Conservation (phyloP, 1,140 invertebrate species). For the Conus betulinus region DNA sequence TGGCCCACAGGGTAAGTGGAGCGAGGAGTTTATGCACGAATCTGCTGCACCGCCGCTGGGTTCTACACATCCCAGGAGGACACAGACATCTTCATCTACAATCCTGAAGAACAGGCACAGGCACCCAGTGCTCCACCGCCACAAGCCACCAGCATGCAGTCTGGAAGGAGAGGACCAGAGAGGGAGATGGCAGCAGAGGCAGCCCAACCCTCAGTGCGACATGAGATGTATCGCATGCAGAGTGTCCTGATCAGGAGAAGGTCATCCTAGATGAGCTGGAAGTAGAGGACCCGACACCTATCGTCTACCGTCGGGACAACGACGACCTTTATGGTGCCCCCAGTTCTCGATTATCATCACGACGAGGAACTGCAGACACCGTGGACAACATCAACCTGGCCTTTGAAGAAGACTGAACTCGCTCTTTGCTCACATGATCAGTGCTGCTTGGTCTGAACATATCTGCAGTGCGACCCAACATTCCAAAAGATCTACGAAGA, state of each 20-base stretch:
- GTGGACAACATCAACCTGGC: conserved; percentile 25
- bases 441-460: too few relatives aligned
- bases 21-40: neutral
- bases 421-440: neutral
- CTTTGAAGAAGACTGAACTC: neutral
- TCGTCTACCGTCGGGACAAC: conserved; percentile 16
- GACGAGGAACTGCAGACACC: neutral
- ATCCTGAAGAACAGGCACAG: neutral
- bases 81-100: neutral
- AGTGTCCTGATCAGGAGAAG: conserved; percentile 1
- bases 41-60: neutral
- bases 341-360: neutral
- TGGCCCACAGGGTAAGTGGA: neutral
- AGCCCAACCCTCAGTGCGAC: too few relatives aligned
- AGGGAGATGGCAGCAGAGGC: neutral
- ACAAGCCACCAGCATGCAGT: neutral
- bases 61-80: conserved; percentile 22
- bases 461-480: neutral
- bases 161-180: neutral
- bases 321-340: neutral
- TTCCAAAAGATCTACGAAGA: neutral
- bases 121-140: neutral
- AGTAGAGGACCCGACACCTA: neutral
- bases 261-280: conserved; percentile 22
- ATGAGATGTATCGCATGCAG: conserved; percentile 2